phyloP scores from a whole-genome alignment of 2,888 invertebrate species.

The Smittia aterrima region DNA sequence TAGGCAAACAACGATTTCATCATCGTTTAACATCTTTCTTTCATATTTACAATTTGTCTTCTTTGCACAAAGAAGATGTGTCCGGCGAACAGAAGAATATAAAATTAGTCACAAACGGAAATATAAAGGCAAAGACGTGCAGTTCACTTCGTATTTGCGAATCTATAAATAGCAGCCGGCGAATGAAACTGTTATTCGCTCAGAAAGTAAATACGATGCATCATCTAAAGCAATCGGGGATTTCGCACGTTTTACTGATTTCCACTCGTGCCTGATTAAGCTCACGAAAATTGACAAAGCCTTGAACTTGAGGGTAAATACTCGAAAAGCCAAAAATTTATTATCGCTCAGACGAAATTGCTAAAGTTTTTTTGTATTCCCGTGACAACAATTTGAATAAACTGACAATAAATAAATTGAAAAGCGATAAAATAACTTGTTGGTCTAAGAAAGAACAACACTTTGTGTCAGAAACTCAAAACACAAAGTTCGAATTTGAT shows the following conservation, averaged over 20 bases:
- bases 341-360: too few species aligned
- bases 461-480: background rate
- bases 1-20: too few species aligned
- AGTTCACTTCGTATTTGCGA: background rate
- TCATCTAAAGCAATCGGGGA: background rate
- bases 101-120: too few species aligned
- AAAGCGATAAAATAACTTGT: background rate
- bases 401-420: background rate
- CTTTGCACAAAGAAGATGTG: too few species aligned
- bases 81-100: too few species aligned
- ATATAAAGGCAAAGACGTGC: background rate
- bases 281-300: background rate
- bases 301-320: background rate
- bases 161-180: constrained; percentile 3
- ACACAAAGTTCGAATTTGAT: background rate
- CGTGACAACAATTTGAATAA: too few species aligned
- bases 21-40: too few species aligned
- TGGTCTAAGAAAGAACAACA: background rate
- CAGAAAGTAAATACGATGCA: background rate
- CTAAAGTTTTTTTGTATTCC: too few species aligned
- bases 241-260: background rate
- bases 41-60: too few species aligned
- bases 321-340: too few species aligned
- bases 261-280: background rate
- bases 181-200: background rate